Base-by-base conservation (phyloP, 2,113 vertebrate genomes). In the Microcebus jonahi region DNA sequence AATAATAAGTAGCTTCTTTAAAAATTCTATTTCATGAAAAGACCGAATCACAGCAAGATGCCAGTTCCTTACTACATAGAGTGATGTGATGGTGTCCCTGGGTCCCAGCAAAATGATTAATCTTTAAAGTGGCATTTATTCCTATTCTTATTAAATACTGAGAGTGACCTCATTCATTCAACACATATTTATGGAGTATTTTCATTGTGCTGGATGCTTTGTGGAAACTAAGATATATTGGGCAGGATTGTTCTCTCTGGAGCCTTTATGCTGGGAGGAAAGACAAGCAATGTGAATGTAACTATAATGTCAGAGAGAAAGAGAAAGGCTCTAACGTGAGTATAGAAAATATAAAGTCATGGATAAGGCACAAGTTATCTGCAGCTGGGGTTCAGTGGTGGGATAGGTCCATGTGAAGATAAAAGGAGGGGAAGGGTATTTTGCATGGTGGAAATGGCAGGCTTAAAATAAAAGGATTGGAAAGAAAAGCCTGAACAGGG, bases 131-230 rank as follows among this genome's bases (percentile, higher is more conserved):
- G 71, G 29, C 83, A 57, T 94, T 94, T 94, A 93, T 95, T 94
- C 82, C 39, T 70, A 71, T 76, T 96, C 87, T 95, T 95, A 67
- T 95, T 90, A 94, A 92, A 45, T 80, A 67, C 31, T 8, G 55
- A 92, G 88, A 68, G 42, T 97, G 90, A 93, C 75, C 70, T 97
- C 91, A 84, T 97, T 97, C 93, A 90, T 95, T 97, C 95, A 97
- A 94, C 39, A 73, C 6, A 15, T 93, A 93, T 95, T 95, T 93
- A 87, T 92, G 76, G 87, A 80, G 57, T 88, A 71, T 97, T 91
- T 95, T 92, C 70, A 97, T 67, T 73, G 14, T 85, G 57, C 39
- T 90, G 31, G 80, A 39, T 94, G 65, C 90, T 97, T 95, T 96
- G 92, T 93, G 90, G 75, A 87, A 90, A 93, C 70, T 87, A 84